Evolutionary conservation across 2,888 invertebrate genomes (phyloP).

Genomic region (Ormyrus rosae): DNA sequence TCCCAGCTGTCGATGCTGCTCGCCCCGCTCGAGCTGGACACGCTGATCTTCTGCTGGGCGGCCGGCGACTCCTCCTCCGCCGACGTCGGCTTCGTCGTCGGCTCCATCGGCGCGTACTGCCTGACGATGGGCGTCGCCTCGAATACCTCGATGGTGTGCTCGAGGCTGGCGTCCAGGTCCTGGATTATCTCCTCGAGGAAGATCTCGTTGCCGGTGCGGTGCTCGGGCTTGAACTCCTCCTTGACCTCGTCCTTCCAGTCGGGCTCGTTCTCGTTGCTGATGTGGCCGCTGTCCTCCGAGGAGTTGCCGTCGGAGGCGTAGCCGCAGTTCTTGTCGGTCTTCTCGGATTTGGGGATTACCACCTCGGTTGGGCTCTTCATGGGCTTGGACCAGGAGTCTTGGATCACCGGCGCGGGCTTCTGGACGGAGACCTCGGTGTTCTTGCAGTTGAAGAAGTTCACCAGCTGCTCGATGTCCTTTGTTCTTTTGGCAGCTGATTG

Average conservation of each 20-base stretch:
- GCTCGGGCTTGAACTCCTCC: slow-evolving; percentile 59
- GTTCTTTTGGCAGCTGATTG: slow-evolving; percentile 61
- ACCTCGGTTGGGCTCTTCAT: slow-evolving; percentile 16
- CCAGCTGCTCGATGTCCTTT: slow-evolving; percentile 72
- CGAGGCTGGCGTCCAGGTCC: slow-evolving; percentile 65
- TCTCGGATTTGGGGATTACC: slow-evolving; percentile 33
- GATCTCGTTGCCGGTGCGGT: slow-evolving; percentile 60
- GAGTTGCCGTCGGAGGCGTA: slow-evolving; percentile 80
- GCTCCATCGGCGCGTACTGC: slow-evolving; percentile 17
- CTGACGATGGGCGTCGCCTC: slow-evolving; percentile 61
- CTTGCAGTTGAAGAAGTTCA: slow-evolving; percentile 74
- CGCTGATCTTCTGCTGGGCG: slow-evolving; percentile 49
- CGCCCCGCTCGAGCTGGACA: slow-evolving; percentile 63
- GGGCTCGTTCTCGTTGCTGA: slow-evolving; percentile 84
- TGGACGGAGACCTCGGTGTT: slow-evolving; percentile 62
- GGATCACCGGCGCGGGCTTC: slow-evolving; percentile 36
- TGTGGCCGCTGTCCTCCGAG: slow-evolving; percentile 89
- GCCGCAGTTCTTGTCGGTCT: slow-evolving; percentile 68
- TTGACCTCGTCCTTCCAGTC: slow-evolving; percentile 58
- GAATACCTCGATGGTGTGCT: slow-evolving; percentile 66
- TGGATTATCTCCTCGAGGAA: slow-evolving; percentile 67
- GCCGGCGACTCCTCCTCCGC: background rate
- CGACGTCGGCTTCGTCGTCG: background rate
- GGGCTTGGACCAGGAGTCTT: slow-evolving; percentile 63
- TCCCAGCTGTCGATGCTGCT: slow-evolving; percentile 68